These are phyloP conservation scores for Hydractinia echinata DNA, from an alignment of 30 jellyfish, hydroid and myxozoan genomes.

Conservation along the genomic window DNA sequence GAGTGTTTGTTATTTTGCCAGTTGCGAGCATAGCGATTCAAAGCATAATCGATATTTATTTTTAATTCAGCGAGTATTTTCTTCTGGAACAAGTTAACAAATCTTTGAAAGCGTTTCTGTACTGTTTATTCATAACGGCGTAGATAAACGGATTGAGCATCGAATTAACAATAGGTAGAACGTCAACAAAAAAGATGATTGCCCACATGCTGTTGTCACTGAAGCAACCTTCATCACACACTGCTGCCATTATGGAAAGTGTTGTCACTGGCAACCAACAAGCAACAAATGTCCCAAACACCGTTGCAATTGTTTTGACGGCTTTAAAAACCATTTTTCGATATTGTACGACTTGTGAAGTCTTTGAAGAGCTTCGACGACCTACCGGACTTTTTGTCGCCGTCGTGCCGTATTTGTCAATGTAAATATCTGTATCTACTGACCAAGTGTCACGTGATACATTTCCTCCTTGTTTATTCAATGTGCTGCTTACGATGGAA, in stretches of 20 bases:
- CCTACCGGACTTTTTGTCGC: not conserved
- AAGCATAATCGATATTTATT: no score
- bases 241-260: slow-evolving; percentile 40
- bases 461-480: no score
- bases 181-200: slow-evolving; percentile 43
- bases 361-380: slow-evolving; percentile 14
- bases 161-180: slow-evolving; percentile 66
- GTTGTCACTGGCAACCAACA: slow-evolving; percentile 82
- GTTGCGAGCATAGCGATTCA: no score
- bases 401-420: not conserved
- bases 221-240: slow-evolving; percentile 44
- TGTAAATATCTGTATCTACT: not conserved
- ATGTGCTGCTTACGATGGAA: no score
- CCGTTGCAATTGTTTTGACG: slow-evolving; percentile 58
- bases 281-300: slow-evolving; percentile 73
- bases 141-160: slow-evolving; percentile 75
- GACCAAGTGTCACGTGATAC: not conserved
- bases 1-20: no score
- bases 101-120: slow-evolving; percentile 50
- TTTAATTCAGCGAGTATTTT: no score
- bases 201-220: slow-evolving; percentile 48
- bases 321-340: slow-evolving; percentile 44
- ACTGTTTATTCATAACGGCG: slow-evolving; percentile 61
- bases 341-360: slow-evolving; percentile 1
- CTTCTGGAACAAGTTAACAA: not conserved